These are phyloP conservation scores for Phainopepla nitens DNA, from an alignment of 2,113 vertebrate genomes.

Conservation along the genomic window DNA sequence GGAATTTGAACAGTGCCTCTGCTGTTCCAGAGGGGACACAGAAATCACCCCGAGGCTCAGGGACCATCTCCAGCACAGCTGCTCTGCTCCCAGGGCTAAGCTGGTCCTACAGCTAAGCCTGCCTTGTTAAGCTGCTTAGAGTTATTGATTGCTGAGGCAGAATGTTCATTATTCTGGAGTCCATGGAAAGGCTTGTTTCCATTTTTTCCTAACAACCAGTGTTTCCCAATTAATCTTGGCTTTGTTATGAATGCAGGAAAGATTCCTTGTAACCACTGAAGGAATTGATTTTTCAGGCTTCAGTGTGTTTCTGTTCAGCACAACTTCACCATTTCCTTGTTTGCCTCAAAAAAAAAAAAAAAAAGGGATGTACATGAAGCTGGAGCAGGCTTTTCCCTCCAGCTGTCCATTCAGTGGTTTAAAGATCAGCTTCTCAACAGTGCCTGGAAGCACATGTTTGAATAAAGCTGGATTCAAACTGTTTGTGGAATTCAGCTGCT, in stretches of 20 bases:
- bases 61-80: neutral
- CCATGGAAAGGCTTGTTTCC: neutral
- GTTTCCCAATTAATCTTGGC: conserved; percentile 31
- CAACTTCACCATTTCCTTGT: neutral
- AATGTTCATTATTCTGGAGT: conserved; percentile 1
- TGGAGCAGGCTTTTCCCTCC: neutral
- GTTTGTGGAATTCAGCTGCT: neutral
- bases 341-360: neutral
- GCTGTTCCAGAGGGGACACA: neutral
- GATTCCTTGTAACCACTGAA: neutral
- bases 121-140: neutral
- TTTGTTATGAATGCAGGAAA: neutral
- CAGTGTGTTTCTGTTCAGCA: neutral
- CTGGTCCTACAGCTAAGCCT: neutral
- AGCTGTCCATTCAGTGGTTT: neutral
- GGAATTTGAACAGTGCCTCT: rapidly evolving
- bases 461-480: neutral
- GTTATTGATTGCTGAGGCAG: conserved; percentile 14
- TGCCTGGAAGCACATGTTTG: neutral
- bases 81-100: neutral
- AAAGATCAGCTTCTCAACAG: neutral
- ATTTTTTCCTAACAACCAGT: neutral
- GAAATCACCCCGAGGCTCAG: neutral
- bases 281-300: conserved; percentile 1
- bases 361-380: neutral